Conservation (phyloP, 2,888 invertebrate species). For the Ophion ellenae region DNA sequence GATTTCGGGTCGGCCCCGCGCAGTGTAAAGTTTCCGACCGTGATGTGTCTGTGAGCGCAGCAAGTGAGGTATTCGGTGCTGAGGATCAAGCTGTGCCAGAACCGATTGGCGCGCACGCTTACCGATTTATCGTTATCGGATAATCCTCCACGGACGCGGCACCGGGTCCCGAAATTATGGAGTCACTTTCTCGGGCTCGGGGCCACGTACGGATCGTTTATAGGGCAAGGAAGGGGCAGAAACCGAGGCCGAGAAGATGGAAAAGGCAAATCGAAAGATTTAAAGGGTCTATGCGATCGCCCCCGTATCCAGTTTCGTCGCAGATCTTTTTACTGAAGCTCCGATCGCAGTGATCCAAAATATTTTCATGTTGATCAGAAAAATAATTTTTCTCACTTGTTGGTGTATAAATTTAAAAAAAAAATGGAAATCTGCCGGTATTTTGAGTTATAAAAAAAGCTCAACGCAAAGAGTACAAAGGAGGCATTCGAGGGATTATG, state of each 20-base stretch:
- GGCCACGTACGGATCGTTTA: conserved; percentile 31
- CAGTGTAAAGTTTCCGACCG: conserved; percentile 1
- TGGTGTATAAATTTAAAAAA: neutral
- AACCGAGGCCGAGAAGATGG: conserved; percentile 1
- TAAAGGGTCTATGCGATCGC: conserved; percentile 2
- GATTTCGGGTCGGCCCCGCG: conserved; percentile 42
- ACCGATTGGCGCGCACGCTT: conserved; percentile 63
- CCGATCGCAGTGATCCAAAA: neutral
- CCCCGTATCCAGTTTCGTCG: neutral
- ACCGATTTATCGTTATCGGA: conserved; percentile 64
- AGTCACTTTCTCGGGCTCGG: conserved; percentile 44
- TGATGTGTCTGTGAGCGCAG: neutral
- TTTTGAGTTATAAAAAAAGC: neutral
- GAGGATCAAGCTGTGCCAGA: conserved; percentile 59
- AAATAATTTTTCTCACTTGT: neutral
- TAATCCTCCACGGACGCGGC: conserved; percentile 36
- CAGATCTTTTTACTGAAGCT: neutral
- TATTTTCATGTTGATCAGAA: neutral
- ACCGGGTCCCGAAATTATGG: conserved; percentile 41
- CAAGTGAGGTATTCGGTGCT: conserved; percentile 9
- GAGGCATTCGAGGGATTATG: neutral
- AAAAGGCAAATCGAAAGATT: conserved; percentile 25
- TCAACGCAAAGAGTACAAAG: neutral
- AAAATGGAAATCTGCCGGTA: neutral
- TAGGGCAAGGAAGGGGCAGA: neutral